Base-by-base conservation (phyloP, 2,888 invertebrate genomes). In the Leucoma salicis region DNA sequence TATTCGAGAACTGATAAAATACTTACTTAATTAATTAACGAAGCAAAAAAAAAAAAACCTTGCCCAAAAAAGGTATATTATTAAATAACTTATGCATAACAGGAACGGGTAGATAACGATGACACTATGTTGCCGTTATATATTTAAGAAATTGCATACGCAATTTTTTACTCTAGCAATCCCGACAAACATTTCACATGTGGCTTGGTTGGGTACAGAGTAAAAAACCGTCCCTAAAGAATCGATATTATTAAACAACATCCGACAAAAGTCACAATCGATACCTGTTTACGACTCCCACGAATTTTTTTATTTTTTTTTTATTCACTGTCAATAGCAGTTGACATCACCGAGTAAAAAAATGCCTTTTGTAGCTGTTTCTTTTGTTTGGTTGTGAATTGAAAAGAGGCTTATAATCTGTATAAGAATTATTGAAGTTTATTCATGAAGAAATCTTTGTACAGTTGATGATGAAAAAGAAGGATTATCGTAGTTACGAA, bases 401-500 rank as follows among this genome's bases (percentile, higher is more conserved):
- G 67, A 53, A 70, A 78, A 78, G 81, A 78, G 81, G 80, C 79
- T 84, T 81, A 78, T 60, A 62, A 64, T 65, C 61, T 65, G 65
- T 66, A 74, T 41, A 24, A 29, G 29, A 35, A 25, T 31, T 31
- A 35, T 77, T 76, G 74, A 74, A 66, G 67, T 53, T 66, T 64
- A 60, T 61, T 70, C 59, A 51, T 47, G 57, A 57, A 58, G 59
- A 74, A 69, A 15, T 63, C 53, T 69, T 52, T 48, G 21, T 72
- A 63, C 60, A 56, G 57, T 67, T 64, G 55, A 21, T 39, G 49
- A 39, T 42, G 43, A 39, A 41, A 13, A 46, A 38, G 14, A 14
- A 11, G n/a, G 25, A 32, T 35, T 36, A 37, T 8, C 24, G 18
- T 10, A 24, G 10, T 2, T 29, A 13, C 14, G 5, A 29, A 2